Percentiles rank a stretch among this genome's conserved stretches.
Conservation (phyloP, 2,888 invertebrate species). For the Eupithecia exiguata region DNA sequence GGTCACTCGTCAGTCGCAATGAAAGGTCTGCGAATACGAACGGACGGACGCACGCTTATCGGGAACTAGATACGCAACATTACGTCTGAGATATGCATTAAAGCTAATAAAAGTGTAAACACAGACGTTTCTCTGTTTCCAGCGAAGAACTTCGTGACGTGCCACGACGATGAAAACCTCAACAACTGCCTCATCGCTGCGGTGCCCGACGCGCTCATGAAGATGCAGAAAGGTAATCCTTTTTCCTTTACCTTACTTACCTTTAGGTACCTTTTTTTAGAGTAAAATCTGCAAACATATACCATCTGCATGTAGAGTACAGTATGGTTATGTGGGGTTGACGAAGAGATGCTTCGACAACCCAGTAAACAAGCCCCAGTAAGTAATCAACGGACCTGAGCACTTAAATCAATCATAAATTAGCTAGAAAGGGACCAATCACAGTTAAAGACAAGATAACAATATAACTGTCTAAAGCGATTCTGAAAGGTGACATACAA, state of each 20-base stretch:
- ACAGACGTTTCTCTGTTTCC: slow-evolving; percentile 48
- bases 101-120: neutral
- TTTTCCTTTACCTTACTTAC: no score
- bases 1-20: neutral
- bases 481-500: neutral
- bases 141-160: slow-evolving; percentile 84
- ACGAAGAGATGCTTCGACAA: no score
- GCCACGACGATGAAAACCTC: slow-evolving; percentile 81
- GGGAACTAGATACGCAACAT: neutral
- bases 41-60: neutral
- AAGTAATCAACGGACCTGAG: no score
- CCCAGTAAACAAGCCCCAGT: no score
- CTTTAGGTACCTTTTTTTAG: no score
- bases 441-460: neutral
- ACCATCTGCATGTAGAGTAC: no score
- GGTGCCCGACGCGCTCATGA: slow-evolving; percentile 81
- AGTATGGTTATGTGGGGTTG: no score
- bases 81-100: neutral
- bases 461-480: neutral
- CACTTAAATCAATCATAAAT: neutral
- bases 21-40: neutral
- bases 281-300: no score
- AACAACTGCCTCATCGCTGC: slow-evolving; percentile 84
- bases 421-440: neutral
- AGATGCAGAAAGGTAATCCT: slow-evolving; percentile 84